These are phyloP conservation scores for Morelia viridis DNA, from an alignment of 2,797 vertebrate genomes.

Conservation along the genomic window DNA sequence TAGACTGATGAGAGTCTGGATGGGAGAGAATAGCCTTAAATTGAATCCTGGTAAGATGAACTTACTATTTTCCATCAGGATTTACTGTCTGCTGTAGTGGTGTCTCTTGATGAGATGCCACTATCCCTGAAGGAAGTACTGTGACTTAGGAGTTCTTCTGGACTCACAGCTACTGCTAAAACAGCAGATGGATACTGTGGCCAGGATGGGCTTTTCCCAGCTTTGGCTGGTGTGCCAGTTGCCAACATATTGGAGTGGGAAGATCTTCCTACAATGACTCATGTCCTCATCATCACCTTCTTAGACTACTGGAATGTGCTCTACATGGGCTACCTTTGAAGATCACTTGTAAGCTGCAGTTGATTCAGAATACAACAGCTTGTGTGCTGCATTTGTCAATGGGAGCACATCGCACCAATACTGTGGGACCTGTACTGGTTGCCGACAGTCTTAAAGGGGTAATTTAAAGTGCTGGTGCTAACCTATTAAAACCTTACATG, in stretches of 20 bases:
- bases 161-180: neutral
- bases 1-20: neutral
- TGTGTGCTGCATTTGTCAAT: neutral
- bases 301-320: neutral
- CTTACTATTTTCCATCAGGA: neutral
- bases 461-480: neutral
- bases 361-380: neutral
- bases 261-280: neutral
- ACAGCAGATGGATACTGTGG: neutral
- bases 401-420: neutral
- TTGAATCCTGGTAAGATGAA: neutral
- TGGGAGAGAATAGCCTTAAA: neutral
- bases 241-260: neutral
- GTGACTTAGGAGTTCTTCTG: neutral
- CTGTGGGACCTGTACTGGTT: neutral
- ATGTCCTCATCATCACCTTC: neutral
- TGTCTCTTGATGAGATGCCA: neutral
- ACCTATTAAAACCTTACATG: neutral
- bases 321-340: neutral
- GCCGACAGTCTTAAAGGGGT: neutral
- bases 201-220: neutral
- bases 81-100: neutral
- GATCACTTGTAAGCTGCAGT: neutral
- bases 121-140: neutral
- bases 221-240: neutral